These are phyloP conservation scores for Arvicanthis niloticus DNA, from an alignment of 2,113 vertebrate species.

Conservation along the genomic window DNA sequence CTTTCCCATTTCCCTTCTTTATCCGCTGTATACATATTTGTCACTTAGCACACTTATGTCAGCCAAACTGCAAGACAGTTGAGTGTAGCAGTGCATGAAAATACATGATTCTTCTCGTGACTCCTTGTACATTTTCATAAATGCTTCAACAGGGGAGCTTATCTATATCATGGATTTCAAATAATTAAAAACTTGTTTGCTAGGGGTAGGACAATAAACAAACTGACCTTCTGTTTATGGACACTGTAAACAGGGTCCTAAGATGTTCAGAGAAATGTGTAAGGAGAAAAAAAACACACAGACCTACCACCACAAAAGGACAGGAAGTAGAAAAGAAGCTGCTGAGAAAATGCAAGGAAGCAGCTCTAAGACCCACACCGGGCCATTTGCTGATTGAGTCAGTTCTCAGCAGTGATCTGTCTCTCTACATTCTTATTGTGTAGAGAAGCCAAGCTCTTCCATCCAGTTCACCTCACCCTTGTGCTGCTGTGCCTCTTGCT, in stretches of 20 bases:
- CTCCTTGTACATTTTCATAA: neutral
- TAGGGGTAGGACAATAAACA: neutral
- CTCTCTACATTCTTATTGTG: neutral
- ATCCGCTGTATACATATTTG: neutral
- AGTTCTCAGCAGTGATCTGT: neutral
- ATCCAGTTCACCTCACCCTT: accelerated
- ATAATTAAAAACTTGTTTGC: neutral
- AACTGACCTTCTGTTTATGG: neutral
- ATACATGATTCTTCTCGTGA: neutral
- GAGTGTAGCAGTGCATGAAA: neutral
- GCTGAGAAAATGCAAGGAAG: neutral
- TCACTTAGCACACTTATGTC: neutral
- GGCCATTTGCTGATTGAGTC: neutral
- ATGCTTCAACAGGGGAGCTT: neutral
- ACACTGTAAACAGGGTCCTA: neutral
- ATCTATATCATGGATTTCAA: conserved; percentile 21
- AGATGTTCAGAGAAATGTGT: neutral
- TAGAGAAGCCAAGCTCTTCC: neutral
- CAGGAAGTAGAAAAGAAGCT: neutral
- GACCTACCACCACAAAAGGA: neutral
- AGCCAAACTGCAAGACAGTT: neutral
- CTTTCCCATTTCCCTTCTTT: conserved; percentile 3
- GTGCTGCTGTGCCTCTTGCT: neutral
- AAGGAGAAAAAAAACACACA: neutral
- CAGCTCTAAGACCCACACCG: neutral